Base-by-base conservation (phyloP, 2,888 invertebrate species). In the Alcis repandata region DNA sequence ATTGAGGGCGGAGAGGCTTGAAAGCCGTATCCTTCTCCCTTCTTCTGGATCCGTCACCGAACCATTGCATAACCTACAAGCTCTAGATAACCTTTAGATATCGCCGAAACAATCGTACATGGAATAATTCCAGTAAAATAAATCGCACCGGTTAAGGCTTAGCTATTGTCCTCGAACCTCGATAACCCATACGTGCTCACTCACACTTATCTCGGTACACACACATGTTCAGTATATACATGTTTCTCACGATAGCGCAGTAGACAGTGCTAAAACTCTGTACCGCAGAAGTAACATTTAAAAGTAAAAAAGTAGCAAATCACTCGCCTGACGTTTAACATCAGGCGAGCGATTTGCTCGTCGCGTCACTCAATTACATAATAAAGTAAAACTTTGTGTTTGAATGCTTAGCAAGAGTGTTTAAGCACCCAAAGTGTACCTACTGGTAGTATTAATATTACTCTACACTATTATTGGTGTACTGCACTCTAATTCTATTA, bases 131-230 rank as follows among this genome's bases (percentile, higher is more conserved):
- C 17, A 59, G 40, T 56, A 64, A 56, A 59, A 64, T 64, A 67
- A 71, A 61, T 62, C 54, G 58, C n/a, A 11, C 54, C 52, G 54
- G 48, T 64, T 73, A 73, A 74, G 71, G 53, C 63, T 78, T 72
- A 73, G 68, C 73, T 65, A 70, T 75, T 74, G 73, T 76, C 74
- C 69, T 71, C 59, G 63, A 66, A 66, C 59, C 59, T 59, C 59
- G 63, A 63, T 63, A 63, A 63, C 63, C 59, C 59, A 63, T 63
- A 63, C 59, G 63, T 63, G 63, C 54, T 63, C 63, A 63, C 63
- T 63, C 63, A 63, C 63, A 63, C 59, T 63, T 63, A 63, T 63
- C 63, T 63, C 33, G 48, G n/a, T 17, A 63, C 63, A 54, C 59
- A 59, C 20, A 58, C 46, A 46, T 10, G n/a, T 4, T 20, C n/a